A percentile compares a stretch with the other conserved stretches of the same genome.
Conservation (phyloP, 1,140 invertebrate genomes). For the Ceratosolen solmsi region DNA sequence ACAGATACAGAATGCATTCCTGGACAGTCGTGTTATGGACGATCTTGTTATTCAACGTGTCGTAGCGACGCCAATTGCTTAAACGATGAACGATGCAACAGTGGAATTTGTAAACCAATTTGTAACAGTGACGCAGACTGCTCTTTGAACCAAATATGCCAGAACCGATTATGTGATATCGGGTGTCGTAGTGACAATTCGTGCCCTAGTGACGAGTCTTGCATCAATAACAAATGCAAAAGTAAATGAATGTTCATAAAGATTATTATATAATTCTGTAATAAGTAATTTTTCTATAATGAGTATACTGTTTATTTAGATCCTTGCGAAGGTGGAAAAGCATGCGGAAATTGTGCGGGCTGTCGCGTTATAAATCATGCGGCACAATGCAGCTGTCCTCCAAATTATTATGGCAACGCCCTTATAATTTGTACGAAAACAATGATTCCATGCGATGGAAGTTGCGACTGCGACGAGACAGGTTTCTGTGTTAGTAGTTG, state of each 20-base stretch:
- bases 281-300: background rate
- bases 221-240: constrained; percentile 87
- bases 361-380: constrained; percentile 88
- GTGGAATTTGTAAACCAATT: constrained; percentile 85
- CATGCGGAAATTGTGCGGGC: constrained; percentile 87
- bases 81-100: constrained; percentile 87
- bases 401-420: constrained; percentile 86
- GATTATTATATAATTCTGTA: background rate
- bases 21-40: constrained; percentile 82
- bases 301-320: constrained; percentile 73
- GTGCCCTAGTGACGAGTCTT: constrained; percentile 83
- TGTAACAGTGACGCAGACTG: constrained; percentile 90
- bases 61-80: constrained; percentile 86
- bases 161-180: constrained; percentile 87
- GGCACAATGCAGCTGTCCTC: constrained; percentile 87
- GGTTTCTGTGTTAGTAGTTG: constrained; percentile 85
- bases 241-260: constrained; percentile 69
- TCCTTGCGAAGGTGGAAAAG: constrained; percentile 80
- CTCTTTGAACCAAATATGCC: constrained; percentile 86
- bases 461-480: constrained; percentile 83
- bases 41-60: constrained; percentile 83
- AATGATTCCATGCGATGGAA: constrained; percentile 78
- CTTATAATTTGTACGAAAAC: constrained; percentile 81
- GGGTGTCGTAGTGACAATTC: constrained; percentile 88
- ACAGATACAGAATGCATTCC: constrained; percentile 78